Evolutionary conservation across 2,113 vertebrate genomes (phyloP).

Genomic region (Gymnogyps californianus): DNA sequence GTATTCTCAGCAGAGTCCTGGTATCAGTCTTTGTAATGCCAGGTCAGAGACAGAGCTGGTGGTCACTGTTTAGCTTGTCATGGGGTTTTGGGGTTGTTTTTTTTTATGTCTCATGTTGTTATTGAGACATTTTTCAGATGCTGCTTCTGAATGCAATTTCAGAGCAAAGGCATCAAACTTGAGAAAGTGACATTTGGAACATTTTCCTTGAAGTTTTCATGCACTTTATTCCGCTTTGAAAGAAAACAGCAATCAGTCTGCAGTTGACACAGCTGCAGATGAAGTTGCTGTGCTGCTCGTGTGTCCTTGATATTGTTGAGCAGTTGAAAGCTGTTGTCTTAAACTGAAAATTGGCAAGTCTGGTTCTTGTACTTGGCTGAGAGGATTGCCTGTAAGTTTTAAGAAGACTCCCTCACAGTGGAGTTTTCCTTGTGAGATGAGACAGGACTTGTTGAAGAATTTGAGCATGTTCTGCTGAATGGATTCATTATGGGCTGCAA

Average conservation of each 20-base stretch:
- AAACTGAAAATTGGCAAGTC: background rate
- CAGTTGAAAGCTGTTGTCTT: background rate
- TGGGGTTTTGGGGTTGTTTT: background rate
- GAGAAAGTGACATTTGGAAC: background rate
- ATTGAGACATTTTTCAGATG: background rate
- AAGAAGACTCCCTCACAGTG: background rate
- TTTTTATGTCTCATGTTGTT: background rate
- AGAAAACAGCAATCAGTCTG: fast-evolving
- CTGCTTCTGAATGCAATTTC: background rate
- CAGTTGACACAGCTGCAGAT: background rate
- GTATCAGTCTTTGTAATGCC: background rate
- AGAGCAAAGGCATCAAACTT: background rate
- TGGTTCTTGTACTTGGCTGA: background rate
- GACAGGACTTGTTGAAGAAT: background rate
- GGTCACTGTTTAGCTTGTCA: background rate
- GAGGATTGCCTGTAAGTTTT: background rate
- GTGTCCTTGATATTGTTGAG: background rate
- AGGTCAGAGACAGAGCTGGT: background rate
- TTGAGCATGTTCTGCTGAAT: background rate
- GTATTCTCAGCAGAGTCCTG: background rate
- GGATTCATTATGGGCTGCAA: background rate
- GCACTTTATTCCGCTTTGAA: background rate
- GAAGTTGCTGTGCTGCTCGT: background rate
- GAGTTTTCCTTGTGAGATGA: background rate
- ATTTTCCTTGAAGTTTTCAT: background rate